A percentile compares a stretch with the other conserved stretches of the same genome.
phyloP scores from a whole-genome alignment of 2,797 vertebrate genomes.

The Monodelphis domestica region DNA sequence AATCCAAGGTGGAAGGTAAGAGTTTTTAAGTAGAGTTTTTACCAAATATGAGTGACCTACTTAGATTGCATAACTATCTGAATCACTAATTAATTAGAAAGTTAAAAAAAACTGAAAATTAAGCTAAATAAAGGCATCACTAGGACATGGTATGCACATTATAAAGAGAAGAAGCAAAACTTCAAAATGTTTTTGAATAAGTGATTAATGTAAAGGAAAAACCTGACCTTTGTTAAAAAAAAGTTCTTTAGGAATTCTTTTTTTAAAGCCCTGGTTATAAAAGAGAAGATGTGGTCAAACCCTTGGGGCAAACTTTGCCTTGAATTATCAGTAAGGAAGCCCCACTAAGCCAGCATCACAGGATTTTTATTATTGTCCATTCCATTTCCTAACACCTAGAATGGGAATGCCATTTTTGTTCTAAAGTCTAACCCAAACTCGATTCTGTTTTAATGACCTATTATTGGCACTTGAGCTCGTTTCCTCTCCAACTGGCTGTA shows the following conservation, averaged over 20 bases:
- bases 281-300: neutral
- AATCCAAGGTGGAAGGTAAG: no score
- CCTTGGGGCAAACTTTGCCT: neutral
- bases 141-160: no score
- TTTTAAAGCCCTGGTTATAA: neutral
- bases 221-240: neutral
- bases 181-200: neutral
- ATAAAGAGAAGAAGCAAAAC: neutral
- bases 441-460: neutral
- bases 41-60: no score
- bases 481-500: slow-evolving; percentile 4
- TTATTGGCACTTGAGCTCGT: slow-evolving; percentile 21
- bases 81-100: no score
- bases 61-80: no score
- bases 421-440: neutral
- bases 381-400: neutral
- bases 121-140: no score
- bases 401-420: neutral
- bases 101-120: no score
- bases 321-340: neutral
- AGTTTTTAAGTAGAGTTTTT: no score
- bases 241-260: neutral
- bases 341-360: neutral
- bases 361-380: neutral
- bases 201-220: neutral